Evolutionary conservation across 2,888 invertebrate genomes (phyloP), one percentile per base, ranked within the genome.

Genomic region (Amblyteles armatorius): DNA sequence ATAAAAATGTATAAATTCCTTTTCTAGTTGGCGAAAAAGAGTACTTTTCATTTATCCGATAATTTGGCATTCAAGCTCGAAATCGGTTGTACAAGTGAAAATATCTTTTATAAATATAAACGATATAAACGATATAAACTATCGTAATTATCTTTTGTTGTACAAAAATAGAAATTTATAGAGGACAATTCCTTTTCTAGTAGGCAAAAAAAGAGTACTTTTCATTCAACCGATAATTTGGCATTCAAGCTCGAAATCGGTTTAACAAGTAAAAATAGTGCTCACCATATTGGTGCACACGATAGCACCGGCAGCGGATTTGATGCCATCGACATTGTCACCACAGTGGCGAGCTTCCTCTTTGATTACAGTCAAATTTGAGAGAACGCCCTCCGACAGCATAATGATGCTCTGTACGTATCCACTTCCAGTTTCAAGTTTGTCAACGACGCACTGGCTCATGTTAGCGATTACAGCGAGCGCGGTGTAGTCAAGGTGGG

Each of bases 281-380:
- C 88, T 88, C 77, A 91, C 91, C 36, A n/a, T 16, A 69, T 87
- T 88, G 26, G 87, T 65, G 71, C 89, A 90, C 2, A 67, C 50
- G 4, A 89, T 33, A 7, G 88, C 88, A 26, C 83, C 76, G 26
- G 65, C 67, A 16, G 85, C 83, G 2, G 73, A 16, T 22, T 22
- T 19, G 36, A 88, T 63, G 11, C 87, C 72, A 5, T 71, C 26
- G 33, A 29, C 33, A 3, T 33, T 2, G 16, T 16, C 29, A 33
- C 29, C 16, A 16, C 60, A 29, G 13, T 16, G 60, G 16, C 29
- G 16, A 26, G 6, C n/a, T 16, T 16, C 33, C 5, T 29, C 67
- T 36, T 71, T 83, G 26, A 89, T 74, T 0, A 6, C 6, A 0
- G 55, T 74, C 0, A 89, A 83, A 1, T 87, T 57, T 0, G 2